Evolutionary conservation across 2,888 invertebrate species (phyloP).

Genomic region (Stenichneumon culpator): DNA sequence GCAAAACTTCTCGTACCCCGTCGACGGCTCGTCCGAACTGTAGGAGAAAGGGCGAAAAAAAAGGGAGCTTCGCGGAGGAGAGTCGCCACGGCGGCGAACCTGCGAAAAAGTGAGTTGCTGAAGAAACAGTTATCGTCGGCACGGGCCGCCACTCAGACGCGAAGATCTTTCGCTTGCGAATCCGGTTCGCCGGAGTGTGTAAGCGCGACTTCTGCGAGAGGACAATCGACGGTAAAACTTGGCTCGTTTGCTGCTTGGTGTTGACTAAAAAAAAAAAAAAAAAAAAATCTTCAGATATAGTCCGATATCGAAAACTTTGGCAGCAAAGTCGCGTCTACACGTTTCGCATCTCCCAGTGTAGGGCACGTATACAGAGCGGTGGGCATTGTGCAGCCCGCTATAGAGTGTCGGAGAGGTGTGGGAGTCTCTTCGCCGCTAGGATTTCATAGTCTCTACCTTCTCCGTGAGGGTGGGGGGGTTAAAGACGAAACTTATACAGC

Average conservation of each 20-base stretch:
- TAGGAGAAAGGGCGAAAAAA: not conserved
- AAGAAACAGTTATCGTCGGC: constrained; percentile 42
- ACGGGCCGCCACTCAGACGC: constrained; percentile 29
- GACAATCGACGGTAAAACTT: constrained; percentile 33
- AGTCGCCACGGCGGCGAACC: no score
- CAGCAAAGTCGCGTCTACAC: not conserved
- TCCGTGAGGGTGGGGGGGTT: not conserved
- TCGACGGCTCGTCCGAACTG: not conserved
- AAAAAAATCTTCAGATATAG: not conserved
- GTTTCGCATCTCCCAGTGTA: constrained; percentile 14
- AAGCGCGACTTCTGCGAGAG: not conserved
- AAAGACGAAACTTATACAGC: constrained; percentile 26
- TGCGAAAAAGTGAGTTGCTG: not conserved
- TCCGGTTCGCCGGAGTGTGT: not conserved
- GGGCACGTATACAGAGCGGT: not conserved
- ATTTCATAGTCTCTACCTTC: constrained; percentile 25
- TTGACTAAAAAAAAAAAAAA: not conserved
- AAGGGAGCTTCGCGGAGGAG: not conserved
- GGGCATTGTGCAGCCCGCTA: not conserved
- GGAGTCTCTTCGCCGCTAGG: constrained; percentile 27
- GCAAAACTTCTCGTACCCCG: not conserved
- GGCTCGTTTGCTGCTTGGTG: constrained; percentile 17
- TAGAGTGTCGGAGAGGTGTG: constrained; percentile 13
- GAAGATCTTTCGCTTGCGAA: constrained; percentile 27
- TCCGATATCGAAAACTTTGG: not conserved